A percentile compares a stretch with the other conserved stretches of the same genome.
Evolutionary conservation across 2,113 vertebrate species (phyloP).

Genomic region (Sinocyclocheilus grahami): DNA sequence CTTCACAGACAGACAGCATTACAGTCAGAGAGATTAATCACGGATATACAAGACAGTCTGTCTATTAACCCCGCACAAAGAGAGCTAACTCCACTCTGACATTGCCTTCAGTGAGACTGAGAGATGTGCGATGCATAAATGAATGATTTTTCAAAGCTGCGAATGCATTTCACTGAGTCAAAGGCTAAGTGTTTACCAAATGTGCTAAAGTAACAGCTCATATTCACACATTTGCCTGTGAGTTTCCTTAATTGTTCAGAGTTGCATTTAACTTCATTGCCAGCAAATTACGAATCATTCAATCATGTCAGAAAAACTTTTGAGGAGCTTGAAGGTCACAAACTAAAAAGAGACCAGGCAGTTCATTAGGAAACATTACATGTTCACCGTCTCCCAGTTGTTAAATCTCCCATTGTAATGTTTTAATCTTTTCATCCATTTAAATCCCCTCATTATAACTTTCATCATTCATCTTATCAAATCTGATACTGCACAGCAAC

Average conservation of each 20-base stretch:
- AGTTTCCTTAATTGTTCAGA: background rate
- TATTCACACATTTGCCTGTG: background rate
- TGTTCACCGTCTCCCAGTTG: conserved; percentile 17
- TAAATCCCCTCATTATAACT: conserved; percentile 19
- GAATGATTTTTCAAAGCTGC: conserved; percentile 30
- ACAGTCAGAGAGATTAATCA: conserved; percentile 49
- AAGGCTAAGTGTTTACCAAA: conserved; percentile 28
- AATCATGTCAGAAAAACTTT: background rate
- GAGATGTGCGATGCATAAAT: background rate
- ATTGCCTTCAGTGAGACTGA: conserved; percentile 24
- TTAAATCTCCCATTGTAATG: conserved; percentile 26
- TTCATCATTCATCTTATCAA: conserved; percentile 8
- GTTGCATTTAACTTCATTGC: background rate
- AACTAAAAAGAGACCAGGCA: background rate
- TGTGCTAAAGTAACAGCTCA: background rate
- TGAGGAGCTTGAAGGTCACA: background rate
- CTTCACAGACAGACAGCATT: conserved; percentile 44
- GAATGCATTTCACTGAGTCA: conserved; percentile 17
- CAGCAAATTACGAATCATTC: background rate
- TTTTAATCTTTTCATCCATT: conserved; percentile 32
- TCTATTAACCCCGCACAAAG: conserved; percentile 33
- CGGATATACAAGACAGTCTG: conserved; percentile 30
- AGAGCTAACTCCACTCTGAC: conserved; percentile 20
- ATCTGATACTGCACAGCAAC: background rate
- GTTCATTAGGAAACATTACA: conserved; percentile 24